Evolutionary conservation across 2,113 vertebrate species (phyloP).

Genomic region (Arvicanthis niloticus): DNA sequence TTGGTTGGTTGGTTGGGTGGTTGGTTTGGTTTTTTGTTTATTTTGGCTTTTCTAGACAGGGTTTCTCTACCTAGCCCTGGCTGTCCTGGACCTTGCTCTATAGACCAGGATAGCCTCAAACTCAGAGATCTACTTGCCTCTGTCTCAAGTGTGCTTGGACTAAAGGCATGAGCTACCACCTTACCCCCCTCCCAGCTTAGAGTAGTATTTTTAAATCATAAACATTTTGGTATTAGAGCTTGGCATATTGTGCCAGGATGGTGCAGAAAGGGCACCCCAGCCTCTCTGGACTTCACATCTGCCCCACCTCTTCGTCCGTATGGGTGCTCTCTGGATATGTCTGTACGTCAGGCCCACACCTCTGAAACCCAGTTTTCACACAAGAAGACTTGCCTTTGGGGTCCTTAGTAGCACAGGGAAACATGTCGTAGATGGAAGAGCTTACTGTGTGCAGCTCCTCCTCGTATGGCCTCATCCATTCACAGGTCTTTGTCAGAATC

Average conservation of each 20-base stretch:
- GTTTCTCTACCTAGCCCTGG: background rate
- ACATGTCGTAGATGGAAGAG: background rate
- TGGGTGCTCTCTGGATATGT: background rate
- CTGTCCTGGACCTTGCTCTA: background rate
- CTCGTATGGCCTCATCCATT: background rate
- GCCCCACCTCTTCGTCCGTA: background rate
- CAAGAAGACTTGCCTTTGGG: background rate
- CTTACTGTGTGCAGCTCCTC: background rate
- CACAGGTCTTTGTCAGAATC: conserved; percentile 12
- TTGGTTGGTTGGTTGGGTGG: background rate
- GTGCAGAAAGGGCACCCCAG: background rate
- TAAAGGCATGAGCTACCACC: background rate
- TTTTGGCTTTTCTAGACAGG: background rate
- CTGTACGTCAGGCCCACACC: background rate
- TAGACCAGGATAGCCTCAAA: background rate
- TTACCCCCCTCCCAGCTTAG: background rate
- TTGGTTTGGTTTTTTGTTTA: background rate
- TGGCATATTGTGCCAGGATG: background rate
- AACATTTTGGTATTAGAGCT: conserved; percentile 28
- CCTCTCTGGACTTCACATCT: background rate
- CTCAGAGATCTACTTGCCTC: background rate
- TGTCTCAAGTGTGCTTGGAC: background rate
- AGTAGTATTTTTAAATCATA: background rate
- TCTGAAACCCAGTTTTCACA: conserved; percentile 21
- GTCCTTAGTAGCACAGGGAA: conserved; percentile 5